phyloP scores from a whole-genome alignment of 2,888 invertebrate genomes.

The Teinopalpus imperialis region DNA sequence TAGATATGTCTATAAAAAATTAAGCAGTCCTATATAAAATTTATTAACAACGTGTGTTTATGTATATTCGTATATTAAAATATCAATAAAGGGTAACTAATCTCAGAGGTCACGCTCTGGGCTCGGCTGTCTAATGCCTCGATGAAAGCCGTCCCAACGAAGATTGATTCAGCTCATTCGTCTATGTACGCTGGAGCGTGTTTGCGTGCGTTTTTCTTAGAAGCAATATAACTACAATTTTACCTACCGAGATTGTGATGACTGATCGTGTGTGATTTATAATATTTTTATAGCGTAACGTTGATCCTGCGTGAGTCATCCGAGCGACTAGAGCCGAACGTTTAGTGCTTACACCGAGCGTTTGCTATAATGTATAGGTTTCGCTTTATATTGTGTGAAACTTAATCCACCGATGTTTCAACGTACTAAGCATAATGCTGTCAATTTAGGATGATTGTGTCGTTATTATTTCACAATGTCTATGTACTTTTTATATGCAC shows the following conservation, averaged over 20 bases:
- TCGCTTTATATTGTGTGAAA: too few species aligned
- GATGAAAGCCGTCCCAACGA: constrained; percentile 30
- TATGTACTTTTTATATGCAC: too few species aligned
- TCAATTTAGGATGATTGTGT: too few species aligned
- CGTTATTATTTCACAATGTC: too few species aligned
- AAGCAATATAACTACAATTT: constrained; percentile 13
- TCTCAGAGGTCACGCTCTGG: constrained; percentile 16
- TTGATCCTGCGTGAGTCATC: not conserved
- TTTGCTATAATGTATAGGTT: too few species aligned
- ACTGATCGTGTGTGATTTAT: constrained; percentile 25
- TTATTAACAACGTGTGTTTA: constrained; percentile 10
- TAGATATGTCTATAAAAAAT: too few species aligned
- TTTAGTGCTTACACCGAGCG: too few species aligned
- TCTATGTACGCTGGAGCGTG: constrained; percentile 25
- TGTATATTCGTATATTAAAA: constrained; percentile 8
- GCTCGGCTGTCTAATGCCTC: constrained; percentile 12
- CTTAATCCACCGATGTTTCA: too few species aligned
- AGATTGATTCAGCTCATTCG: constrained; percentile 34
- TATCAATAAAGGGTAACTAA: constrained; percentile 19
- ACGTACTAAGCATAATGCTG: too few species aligned
- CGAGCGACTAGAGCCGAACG: too few species aligned
- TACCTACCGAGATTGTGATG: constrained; percentile 18
- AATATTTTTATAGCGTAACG: constrained; percentile 18
- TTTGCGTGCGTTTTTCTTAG: constrained; percentile 14
- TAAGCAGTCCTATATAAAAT: constrained; percentile 9